Evolutionary conservation across 2,113 vertebrate genomes (phyloP).

Genomic region (Forbesichthys papilliferus): DNA sequence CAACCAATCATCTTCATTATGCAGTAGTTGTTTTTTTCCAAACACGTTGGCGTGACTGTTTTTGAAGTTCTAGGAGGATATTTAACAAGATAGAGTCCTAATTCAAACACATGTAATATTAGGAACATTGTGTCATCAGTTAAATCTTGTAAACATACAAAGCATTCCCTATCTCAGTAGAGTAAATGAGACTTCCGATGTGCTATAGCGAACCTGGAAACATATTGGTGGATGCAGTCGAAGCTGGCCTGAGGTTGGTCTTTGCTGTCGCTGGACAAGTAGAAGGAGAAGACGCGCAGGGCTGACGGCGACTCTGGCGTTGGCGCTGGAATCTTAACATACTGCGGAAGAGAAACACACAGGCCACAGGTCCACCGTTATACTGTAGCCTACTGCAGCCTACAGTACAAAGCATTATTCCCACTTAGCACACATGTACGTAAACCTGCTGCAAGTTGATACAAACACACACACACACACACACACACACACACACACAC

Average conservation of each 20-base stretch:
- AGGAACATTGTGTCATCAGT: background rate
- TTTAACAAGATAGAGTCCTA: no score
- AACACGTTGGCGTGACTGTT: no score
- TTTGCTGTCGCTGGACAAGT: conserved; percentile 82
- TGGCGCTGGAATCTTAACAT: conserved; percentile 80
- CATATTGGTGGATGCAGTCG: conserved; percentile 78
- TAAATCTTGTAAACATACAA: no score
- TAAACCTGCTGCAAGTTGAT: no score
- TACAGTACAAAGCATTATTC: background rate
- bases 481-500: no score
- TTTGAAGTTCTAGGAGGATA: no score
- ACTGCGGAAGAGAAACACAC: conserved; percentile 60
- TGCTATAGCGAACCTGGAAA: conserved; percentile 66
- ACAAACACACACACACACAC: no score
- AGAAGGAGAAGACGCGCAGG: conserved; percentile 82
- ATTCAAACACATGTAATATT: background rate
- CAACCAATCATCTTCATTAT: no score
- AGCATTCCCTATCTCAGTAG: background rate
- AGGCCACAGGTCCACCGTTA: no score
- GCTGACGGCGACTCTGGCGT: conserved; percentile 59
- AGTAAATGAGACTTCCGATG: background rate
- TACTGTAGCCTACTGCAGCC: background rate
- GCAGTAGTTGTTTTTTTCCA: no score
- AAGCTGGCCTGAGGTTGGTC: conserved; percentile 81
- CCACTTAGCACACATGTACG: no score